A percentile compares a stretch with the other conserved stretches of the same genome.
Evolutionary conservation across 2,113 vertebrate genomes (phyloP).

Genomic region (Promerops cafer): DNA sequence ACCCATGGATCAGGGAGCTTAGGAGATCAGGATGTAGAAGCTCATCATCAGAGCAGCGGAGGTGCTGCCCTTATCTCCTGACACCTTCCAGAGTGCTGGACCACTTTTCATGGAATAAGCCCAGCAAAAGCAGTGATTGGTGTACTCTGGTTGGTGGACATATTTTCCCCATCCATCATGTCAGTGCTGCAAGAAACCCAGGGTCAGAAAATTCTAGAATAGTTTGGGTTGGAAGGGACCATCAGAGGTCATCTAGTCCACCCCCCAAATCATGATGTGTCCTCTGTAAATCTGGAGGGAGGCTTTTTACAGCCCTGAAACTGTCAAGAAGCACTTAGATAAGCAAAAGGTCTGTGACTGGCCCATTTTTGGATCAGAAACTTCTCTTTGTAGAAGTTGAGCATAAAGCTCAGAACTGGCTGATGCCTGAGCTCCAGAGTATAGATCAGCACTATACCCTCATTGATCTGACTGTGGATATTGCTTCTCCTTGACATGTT

Average conservation of each 20-base stretch:
- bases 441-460: accelerated
- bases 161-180: neutral
- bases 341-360: neutral
- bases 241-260: neutral
- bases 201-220: neutral
- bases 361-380: neutral
- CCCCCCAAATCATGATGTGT: neutral
- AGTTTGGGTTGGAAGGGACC: neutral
- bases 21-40: neutral
- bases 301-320: neutral
- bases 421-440: neutral
- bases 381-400: neutral
- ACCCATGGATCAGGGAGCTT: neutral
- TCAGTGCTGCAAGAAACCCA: accelerated
- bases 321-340: neutral
- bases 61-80: neutral
- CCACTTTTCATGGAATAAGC: neutral
- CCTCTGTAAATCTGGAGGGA: neutral
- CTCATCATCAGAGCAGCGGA: neutral
- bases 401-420: neutral
- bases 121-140: neutral
- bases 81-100: neutral
- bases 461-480: accelerated
- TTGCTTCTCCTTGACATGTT: neutral
- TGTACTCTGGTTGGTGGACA: accelerated